phyloP scores from a whole-genome alignment of 2,888 invertebrate species.

The Aphrophora alni region DNA sequence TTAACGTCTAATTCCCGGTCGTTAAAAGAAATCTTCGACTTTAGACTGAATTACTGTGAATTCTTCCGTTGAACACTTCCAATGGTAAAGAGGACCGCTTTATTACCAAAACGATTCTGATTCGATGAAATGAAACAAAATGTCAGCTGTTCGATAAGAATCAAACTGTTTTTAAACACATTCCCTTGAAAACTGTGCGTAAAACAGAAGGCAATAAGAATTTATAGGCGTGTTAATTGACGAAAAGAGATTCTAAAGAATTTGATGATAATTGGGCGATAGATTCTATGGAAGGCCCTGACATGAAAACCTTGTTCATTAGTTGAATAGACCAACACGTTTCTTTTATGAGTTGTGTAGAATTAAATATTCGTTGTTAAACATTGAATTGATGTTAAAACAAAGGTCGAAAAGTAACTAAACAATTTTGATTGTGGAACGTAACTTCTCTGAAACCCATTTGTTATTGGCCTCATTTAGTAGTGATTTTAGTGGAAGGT shows the following conservation, averaged over 20 bases:
- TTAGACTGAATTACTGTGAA: not conserved
- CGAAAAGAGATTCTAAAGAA: not conserved
- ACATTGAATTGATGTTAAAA: no score
- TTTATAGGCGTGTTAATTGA: not conserved
- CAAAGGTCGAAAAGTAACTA: no score
- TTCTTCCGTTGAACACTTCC: not conserved
- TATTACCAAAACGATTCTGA: not conserved
- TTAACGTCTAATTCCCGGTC: not conserved
- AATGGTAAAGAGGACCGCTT: not conserved
- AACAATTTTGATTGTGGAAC: no score
- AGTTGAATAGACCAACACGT: not conserved
- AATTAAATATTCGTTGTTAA: not conserved
- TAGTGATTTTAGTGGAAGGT: no score
- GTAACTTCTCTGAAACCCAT: no score
- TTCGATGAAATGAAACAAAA: not conserved
- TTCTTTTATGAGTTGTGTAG: not conserved
- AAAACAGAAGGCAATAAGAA: constrained; percentile 2
- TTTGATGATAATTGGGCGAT: not conserved
- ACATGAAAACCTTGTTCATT: not conserved
- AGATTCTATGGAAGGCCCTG: not conserved
- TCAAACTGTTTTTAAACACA: not conserved
- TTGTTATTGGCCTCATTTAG: no score
- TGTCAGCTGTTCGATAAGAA: not conserved
- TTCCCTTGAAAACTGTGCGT: not conserved
- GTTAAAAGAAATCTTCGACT: not conserved